Conservation (phyloP, 2,888 invertebrate genomes). For the Pemphredon lugubris region DNA sequence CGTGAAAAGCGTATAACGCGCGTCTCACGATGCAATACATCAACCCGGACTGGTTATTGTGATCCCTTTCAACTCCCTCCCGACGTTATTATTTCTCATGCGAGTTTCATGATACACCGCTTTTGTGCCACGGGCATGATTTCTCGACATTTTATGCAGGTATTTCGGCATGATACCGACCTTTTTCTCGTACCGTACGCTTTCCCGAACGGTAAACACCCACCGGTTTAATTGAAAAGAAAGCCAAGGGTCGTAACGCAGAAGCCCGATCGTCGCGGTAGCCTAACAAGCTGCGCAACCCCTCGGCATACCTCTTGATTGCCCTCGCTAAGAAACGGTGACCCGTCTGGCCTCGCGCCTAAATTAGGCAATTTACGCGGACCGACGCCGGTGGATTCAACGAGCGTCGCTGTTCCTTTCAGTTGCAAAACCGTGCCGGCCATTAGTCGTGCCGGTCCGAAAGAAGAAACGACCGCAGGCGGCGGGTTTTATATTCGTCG, state of each 20-base stretch:
- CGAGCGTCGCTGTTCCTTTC: slow-evolving; percentile 52
- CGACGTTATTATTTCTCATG: no score
- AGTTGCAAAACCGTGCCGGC: slow-evolving; percentile 59
- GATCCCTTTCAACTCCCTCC: neutral
- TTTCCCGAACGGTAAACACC: neutral
- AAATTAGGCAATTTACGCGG: slow-evolving; percentile 75
- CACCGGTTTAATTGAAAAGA: slow-evolving; percentile 20
- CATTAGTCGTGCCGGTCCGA: slow-evolving; percentile 58
- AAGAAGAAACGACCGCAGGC: slow-evolving; percentile 46
- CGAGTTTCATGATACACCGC: neutral
- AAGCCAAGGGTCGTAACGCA: neutral
- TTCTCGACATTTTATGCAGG: slow-evolving; percentile 7
- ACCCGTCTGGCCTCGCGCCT: slow-evolving; percentile 64
- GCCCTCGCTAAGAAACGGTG: slow-evolving; percentile 58
- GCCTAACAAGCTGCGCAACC: slow-evolving; percentile 54
- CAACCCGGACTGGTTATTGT: slow-evolving; percentile 2
- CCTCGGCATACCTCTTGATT: slow-evolving; percentile 39
- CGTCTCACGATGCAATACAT: slow-evolving; percentile 6
- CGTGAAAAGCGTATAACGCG: neutral
- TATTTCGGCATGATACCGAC: neutral
- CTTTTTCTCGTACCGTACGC: neutral
- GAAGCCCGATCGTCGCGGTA: slow-evolving; percentile 39
- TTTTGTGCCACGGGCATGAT: neutral
- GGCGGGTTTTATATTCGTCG: slow-evolving; percentile 65
- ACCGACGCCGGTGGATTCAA: slow-evolving; percentile 52